Conservation (phyloP, 1,140 invertebrate species). For the Mesaphorura yosii region DNA sequence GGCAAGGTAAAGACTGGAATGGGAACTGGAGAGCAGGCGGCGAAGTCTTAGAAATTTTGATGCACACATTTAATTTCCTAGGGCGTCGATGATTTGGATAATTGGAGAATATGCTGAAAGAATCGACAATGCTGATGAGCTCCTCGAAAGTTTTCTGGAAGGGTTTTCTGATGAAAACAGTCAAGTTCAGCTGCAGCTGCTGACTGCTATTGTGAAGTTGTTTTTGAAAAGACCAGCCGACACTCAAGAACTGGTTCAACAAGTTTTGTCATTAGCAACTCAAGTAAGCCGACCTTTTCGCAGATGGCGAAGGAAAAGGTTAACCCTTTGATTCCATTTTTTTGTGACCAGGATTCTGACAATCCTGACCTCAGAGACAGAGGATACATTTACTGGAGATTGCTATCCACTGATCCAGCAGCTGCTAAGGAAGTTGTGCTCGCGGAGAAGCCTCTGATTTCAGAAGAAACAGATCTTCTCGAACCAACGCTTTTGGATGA, state of each 20-base stretch:
- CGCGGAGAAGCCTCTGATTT: constrained; percentile 97
- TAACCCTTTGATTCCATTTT: neutral
- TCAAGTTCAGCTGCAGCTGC: constrained; percentile 91
- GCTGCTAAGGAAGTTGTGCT: constrained; percentile 98
- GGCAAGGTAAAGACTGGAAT: constrained; percentile 56
- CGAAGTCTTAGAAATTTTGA: neutral
- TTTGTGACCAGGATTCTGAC: constrained; percentile 85
- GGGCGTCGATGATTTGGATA: constrained; percentile 99
- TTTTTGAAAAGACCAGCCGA: constrained; percentile 96
- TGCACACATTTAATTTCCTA: constrained; percentile 29
- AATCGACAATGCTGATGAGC: constrained; percentile 98
- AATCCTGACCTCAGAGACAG: constrained; percentile 97
- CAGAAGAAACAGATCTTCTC: constrained; percentile 95
- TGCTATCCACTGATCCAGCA: constrained; percentile 95
- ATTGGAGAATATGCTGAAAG: constrained; percentile 98
- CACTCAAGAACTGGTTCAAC: constrained; percentile 94
- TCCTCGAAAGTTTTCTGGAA: constrained; percentile 95
- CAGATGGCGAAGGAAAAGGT: too few species aligned
- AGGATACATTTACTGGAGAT: constrained; percentile 98
- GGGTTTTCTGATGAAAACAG: constrained; percentile 99
- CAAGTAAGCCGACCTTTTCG: constrained; percentile 30
- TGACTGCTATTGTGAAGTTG: constrained; percentile 96
- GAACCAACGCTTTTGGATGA: constrained; percentile 97
- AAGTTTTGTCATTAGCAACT: constrained; percentile 41
- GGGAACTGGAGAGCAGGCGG: too few species aligned